These are phyloP conservation scores for Nothocercus julius DNA, from an alignment of 2,113 vertebrate species.

Conservation along the genomic window DNA sequence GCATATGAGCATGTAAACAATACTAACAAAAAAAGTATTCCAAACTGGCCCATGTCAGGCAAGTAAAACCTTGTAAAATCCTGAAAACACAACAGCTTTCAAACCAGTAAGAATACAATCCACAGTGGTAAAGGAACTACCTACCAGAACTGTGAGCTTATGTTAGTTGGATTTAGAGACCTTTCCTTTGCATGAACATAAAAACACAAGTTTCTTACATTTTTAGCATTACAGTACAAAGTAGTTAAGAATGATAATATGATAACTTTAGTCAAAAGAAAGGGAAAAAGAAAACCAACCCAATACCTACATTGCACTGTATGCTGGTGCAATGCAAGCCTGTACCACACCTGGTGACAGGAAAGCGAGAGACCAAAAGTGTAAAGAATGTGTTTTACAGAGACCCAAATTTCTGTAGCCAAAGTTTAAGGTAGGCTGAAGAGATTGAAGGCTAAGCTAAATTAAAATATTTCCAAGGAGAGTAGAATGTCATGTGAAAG, in stretches of 20 bases:
- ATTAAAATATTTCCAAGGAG: neutral
- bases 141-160: neutral
- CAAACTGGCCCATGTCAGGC: neutral
- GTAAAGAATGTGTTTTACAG: neutral
- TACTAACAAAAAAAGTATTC: neutral
- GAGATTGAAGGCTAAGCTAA: neutral
- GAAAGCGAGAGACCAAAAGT: neutral
- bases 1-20: neutral
- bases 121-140: neutral
- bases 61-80: neutral
- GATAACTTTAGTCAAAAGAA: neutral
- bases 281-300: neutral
- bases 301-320: neutral
- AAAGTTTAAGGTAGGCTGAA: neutral
- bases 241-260: neutral
- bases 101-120: neutral
- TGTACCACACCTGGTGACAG: neutral
- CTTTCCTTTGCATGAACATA: neutral
- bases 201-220: neutral
- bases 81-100: neutral
- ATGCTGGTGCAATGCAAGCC: neutral
- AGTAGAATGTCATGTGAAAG: neutral
- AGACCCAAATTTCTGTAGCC: neutral
- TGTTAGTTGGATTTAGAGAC: neutral
- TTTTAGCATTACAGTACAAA: neutral